These are phyloP conservation scores for Apus apus DNA, from an alignment of 2,113 vertebrate species.

Conservation along the genomic window DNA sequence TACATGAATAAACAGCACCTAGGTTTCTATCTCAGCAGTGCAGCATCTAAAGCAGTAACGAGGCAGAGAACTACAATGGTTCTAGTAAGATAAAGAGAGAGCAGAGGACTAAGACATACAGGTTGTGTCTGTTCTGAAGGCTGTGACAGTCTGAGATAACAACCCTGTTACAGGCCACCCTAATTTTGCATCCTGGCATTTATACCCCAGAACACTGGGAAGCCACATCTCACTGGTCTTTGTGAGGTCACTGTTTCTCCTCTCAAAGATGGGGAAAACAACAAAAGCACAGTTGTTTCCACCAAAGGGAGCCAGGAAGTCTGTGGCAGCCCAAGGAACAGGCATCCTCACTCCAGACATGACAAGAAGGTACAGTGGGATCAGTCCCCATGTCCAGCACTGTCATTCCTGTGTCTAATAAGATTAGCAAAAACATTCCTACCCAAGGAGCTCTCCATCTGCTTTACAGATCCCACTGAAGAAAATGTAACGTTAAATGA, in stretches of 20 bases:
- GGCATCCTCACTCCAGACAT: conserved; percentile 19
- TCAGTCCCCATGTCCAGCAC: neutral
- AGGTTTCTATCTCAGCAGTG: neutral
- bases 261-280: conserved; percentile 4
- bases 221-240: neutral
- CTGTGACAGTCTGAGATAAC: neutral
- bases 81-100: neutral
- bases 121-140: neutral
- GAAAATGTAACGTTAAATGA: neutral
- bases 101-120: neutral
- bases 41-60: conserved; percentile 27
- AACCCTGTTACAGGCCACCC: neutral
- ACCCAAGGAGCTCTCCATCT: neutral
- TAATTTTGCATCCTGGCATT: neutral
- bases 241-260: neutral
- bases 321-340: neutral
- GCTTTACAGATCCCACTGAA: neutral
- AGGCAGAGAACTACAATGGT: neutral
- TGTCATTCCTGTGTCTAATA: neutral
- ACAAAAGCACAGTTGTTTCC: conserved; percentile 65
- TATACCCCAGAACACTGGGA: neutral
- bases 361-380: neutral
- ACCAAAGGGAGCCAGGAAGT: conserved; percentile 38
- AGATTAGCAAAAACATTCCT: conserved; percentile 6
- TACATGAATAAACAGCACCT: conserved; percentile 61